A percentile compares a stretch with the other conserved stretches of the same genome.
phyloP scores from a whole-genome alignment of 2,113 vertebrate species.

The Oenanthe melanoleuca region DNA sequence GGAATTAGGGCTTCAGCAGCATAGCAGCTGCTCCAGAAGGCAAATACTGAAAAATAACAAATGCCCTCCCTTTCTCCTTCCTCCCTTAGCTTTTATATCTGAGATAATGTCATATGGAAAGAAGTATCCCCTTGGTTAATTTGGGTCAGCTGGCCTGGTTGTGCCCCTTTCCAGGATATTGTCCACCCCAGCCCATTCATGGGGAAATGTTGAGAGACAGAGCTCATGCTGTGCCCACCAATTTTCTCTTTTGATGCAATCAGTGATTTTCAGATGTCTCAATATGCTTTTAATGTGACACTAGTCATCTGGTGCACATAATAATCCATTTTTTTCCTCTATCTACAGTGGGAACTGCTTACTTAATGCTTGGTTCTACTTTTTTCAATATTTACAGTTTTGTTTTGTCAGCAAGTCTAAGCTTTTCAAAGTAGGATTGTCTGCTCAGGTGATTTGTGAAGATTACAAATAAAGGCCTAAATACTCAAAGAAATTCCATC shows the following conservation, averaged over 20 bases:
- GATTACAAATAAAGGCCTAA: constrained; percentile 3
- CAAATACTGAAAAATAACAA: not conserved
- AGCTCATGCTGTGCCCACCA: not conserved
- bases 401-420: not conserved
- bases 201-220: no score
- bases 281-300: not conserved
- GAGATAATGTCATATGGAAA: fast-evolving
- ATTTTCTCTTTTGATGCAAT: not conserved
- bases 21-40: not conserved
- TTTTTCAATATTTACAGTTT: not conserved
- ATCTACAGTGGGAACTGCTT: not conserved
- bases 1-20: not conserved
- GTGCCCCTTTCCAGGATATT: not conserved
- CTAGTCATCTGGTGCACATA: not conserved
- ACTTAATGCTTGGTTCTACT: not conserved
- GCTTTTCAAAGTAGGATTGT: not conserved
- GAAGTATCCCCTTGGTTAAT: not conserved
- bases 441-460: constrained; percentile 1
- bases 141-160: not conserved
- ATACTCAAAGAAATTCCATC: not conserved
- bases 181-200: not conserved
- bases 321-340: not conserved
- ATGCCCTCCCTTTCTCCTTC: fast-evolving
- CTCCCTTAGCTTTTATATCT: not conserved
- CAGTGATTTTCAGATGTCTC: not conserved